Evolutionary conservation across 1,140 invertebrate genomes (phyloP).

Genomic region (Papilio helenus): DNA sequence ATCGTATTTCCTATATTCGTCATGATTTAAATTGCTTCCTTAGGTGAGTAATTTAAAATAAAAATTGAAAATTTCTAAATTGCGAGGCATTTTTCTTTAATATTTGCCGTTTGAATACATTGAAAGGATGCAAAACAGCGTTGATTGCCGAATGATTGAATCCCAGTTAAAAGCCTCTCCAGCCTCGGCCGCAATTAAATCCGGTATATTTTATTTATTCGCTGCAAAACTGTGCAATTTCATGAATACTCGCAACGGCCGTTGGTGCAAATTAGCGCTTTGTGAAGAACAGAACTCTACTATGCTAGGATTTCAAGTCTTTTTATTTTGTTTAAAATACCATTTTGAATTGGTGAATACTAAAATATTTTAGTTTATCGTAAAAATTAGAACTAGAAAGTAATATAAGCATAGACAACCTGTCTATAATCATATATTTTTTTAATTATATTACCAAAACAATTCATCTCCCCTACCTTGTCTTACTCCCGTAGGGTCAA

Average conservation of each 20-base stretch:
- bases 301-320: neutral
- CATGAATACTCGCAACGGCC: slow-evolving; percentile 13
- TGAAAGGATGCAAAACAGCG: slow-evolving; percentile 26
- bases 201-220: slow-evolving; percentile 25
- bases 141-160: slow-evolving; percentile 26
- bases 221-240: slow-evolving; percentile 22
- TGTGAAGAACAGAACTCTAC: slow-evolving; percentile 1
- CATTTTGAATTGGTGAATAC: neutral
- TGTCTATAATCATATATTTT: neutral
- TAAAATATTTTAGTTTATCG: neutral
- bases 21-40: neutral
- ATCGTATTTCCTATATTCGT: neutral
- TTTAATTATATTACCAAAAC: neutral
- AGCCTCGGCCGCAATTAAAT: slow-evolving; percentile 17
- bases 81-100: neutral
- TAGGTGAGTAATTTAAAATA: neutral
- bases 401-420: neutral
- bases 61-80: slow-evolving; percentile 4
- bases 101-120: neutral
- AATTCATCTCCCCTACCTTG: neutral
- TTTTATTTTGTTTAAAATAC: neutral
- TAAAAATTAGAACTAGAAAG: neutral
- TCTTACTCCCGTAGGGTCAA: no score
- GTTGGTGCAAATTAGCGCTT: slow-evolving; percentile 22
- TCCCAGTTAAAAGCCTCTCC: slow-evolving; percentile 16